Evolutionary conservation across 2,113 vertebrate genomes (phyloP), one percentile per base, ranked within the genome.

Genomic region (Pontoporia blainvillei): DNA sequence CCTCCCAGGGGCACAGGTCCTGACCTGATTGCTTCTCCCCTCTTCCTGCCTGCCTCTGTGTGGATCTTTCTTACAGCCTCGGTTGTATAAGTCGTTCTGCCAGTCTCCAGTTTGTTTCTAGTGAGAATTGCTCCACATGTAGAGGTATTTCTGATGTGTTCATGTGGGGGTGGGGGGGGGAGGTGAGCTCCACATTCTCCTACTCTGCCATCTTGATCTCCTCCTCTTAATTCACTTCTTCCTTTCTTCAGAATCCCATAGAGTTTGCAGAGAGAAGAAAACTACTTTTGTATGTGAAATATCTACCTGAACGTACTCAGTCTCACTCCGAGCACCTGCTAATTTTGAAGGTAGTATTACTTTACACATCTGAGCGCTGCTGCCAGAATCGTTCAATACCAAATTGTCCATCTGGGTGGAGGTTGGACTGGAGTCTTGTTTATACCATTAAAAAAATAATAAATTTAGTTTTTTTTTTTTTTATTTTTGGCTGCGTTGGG

Each of bases 131-230:
- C 49, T 25, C 34, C 34, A 54, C 76, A 25, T 31, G 62, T 31
- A 31, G 62, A 64, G 27, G 29, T 13, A 3, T 14, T 36, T 36
- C 54, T 79, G 76, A 36, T n/a, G 49, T 36, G 11, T 23, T 79
- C 21, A 25, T 54, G 12, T 11, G 1, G 3, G n/a, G 13, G 21
- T 57, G 52, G 21, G 12, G 20, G 1, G 3, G n/a, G 13, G 21
- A 79, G 52, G 21, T 79, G 76, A 57, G 49, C 76, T 36, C 49
- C 34, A 15, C 23, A 52, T 36, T 21, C 34, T 54, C 49, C 52
- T 78, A 14, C 20, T 79, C 49, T 1, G 52, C 34, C 76, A 57
- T 79, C 34, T 27, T 36, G 52, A 79, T 79, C 52, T 54, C 52
- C 12, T 54, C 46, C 11, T 76, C 29, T 79, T 71, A 5, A 69